Conservation (phyloP, 2,888 invertebrate species). For the Agrochola macilenta region DNA sequence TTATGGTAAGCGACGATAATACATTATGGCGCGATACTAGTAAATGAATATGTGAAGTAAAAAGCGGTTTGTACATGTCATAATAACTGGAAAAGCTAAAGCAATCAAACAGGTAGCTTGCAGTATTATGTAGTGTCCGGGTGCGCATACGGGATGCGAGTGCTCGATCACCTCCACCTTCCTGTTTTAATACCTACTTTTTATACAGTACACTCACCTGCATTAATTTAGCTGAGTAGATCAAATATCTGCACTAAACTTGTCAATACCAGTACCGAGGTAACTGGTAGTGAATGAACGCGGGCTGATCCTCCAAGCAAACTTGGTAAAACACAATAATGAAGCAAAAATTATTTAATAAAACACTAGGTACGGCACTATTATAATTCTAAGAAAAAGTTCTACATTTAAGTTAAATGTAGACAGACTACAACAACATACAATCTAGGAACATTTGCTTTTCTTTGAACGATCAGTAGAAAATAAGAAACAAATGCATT, state of each 20-base stretch:
- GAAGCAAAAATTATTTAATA: background rate
- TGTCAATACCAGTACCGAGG: slow-evolving; percentile 64
- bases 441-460: background rate
- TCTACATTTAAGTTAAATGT: background rate
- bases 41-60: slow-evolving; percentile 68
- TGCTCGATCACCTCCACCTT: slow-evolving; percentile 80
- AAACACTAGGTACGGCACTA: background rate
- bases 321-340: background rate
- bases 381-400: background rate
- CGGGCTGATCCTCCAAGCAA: background rate
- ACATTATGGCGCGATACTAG: slow-evolving; percentile 63
- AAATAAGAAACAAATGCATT: slow-evolving; percentile 67
- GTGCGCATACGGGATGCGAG: slow-evolving; percentile 81
- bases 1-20: slow-evolving; percentile 56
- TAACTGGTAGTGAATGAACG: slow-evolving; percentile 19
- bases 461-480: slow-evolving; percentile 75
- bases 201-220: slow-evolving; percentile 78
- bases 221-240: slow-evolving; percentile 71
- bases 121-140: slow-evolving; percentile 82
- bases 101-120: slow-evolving; percentile 77
- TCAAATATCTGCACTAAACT: slow-evolving; percentile 61
- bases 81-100: slow-evolving; percentile 81
- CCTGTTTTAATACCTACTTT: slow-evolving; percentile 83
- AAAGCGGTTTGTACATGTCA: slow-evolving; percentile 77
- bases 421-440: background rate